Percentiles rank a stretch among this genome's conserved stretches.
phyloP scores from a whole-genome alignment of 2,888 invertebrate genomes.

The Drosophila anomalata region DNA sequence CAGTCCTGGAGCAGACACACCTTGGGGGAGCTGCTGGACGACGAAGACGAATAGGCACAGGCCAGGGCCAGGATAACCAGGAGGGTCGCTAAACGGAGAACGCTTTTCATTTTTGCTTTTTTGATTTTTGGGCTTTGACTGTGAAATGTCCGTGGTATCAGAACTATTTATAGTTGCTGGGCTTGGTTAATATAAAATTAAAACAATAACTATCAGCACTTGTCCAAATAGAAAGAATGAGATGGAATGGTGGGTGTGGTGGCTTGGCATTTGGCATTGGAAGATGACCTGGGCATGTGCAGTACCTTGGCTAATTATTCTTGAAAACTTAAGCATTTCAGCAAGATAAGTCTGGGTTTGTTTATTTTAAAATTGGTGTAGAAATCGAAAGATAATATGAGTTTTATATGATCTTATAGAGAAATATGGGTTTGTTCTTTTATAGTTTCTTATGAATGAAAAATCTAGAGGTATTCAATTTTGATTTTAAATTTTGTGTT shows the following conservation, averaged over 20 bases:
- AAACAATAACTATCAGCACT: constrained; percentile 4
- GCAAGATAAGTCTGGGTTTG: not conserved
- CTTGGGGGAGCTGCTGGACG: constrained; percentile 12
- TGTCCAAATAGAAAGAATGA: constrained; percentile 15
- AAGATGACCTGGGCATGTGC: constrained; percentile 1
- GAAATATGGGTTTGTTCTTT: no score
- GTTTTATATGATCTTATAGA: not conserved
- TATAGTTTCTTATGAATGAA: no score
- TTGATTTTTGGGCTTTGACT: constrained; percentile 6
- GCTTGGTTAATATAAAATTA: constrained; percentile 1
- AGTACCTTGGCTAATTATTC: not conserved
- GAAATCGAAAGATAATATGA: not conserved
- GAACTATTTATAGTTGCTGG: constrained; percentile 35
- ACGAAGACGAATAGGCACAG: not conserved
- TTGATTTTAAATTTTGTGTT: not conserved
- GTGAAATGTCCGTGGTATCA: not conserved
- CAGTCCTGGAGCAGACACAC: constrained; percentile 50
- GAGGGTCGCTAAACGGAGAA: constrained; percentile 41
- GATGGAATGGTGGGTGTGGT: not conserved
- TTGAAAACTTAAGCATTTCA: not conserved
- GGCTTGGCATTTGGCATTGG: constrained; percentile 31
- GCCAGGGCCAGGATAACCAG: constrained; percentile 29
- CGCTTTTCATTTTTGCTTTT: constrained; percentile 40
- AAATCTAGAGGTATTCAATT: no score
- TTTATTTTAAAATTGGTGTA: no score